Evolutionary conservation across 2,113 vertebrate species (phyloP), one percentile per base, ranked within the genome.

Genomic region (Halichoeres trimaculatus): DNA sequence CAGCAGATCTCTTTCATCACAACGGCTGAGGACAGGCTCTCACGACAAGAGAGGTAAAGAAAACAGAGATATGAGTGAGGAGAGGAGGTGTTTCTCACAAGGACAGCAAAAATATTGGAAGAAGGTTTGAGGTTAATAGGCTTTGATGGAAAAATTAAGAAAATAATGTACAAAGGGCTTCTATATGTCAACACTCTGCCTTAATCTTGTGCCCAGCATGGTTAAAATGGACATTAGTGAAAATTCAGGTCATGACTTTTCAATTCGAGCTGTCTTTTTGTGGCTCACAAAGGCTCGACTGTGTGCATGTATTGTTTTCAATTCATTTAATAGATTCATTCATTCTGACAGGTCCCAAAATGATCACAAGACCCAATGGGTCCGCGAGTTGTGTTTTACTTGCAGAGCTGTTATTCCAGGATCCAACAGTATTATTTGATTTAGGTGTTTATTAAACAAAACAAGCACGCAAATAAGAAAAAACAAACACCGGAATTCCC

Each of bases 1-100:
- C 74, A 72, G 74, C 40, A 58, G 58, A 85, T 74, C 62, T n/a
- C 81, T 84, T 87, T 83, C 79, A 89, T 85, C 79, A n/a, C 52
- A 20, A 72, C 54, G 26, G 56, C 65, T 12, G 30, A 70, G 67
- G 52, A 75, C 79, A 71, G 1, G 19, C 23, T 77, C 63, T 78
- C 23, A 11, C 17, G 13, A 59, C 20, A 51, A 48, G 74, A 58
- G 34, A 56, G 71, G n/a, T 57, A 83, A 65, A 45, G 43, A 88
- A 81, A 88, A 87, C 68, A 58, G 36, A 41, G 51, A 60, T 54
- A 60, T 34, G 52, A 64, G 26, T 16, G 50, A 63, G 38, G 50
- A 54, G 35, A 57, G 22, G 48, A 41, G 53, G 35, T 14, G 67
- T 47, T 57, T 70, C 12, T 60, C 11, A 19, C 19, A 74, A 78